Conservation (phyloP, 2,113 vertebrate genomes). For the Neoarius graeffei region DNA sequence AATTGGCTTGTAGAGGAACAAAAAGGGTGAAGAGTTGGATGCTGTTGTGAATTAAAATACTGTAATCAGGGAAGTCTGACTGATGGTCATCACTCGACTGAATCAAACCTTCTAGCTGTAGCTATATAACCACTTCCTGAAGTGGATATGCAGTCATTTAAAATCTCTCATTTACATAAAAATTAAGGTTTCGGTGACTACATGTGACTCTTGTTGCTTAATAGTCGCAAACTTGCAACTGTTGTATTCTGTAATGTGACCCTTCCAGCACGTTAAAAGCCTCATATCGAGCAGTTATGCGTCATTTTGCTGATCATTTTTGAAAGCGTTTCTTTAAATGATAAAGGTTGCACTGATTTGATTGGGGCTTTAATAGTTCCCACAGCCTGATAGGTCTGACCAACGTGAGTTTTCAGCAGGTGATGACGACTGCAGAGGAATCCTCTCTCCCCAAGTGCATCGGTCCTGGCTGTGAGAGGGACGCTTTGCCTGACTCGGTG, state of each 20-base stretch:
- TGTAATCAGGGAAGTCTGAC: background rate
- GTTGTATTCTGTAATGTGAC: background rate
- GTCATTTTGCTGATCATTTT: background rate
- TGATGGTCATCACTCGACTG: background rate
- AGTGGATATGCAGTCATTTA: background rate
- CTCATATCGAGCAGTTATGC: background rate
- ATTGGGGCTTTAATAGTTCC: background rate
- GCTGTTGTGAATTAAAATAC: background rate
- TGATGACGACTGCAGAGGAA: constrained; percentile 60
- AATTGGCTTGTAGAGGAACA: background rate
- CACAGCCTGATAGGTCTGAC: constrained; percentile 27
- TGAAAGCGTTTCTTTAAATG: background rate
- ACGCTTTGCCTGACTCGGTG: constrained; percentile 90
- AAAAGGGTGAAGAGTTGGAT: background rate
- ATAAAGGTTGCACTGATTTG: background rate
- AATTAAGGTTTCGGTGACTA: background rate
- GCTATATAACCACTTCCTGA: background rate
- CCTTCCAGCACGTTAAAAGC: background rate
- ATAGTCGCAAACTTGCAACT: background rate
- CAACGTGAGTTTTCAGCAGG: constrained; percentile 48
- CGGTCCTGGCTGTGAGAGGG: constrained; percentile 86
- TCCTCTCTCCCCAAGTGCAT: constrained; percentile 84
- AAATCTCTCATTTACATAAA: background rate
- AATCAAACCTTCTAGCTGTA: background rate
- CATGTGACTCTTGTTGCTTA: background rate